Conservation (phyloP, 2,797 vertebrate genomes). For the Vipera ursinii region DNA sequence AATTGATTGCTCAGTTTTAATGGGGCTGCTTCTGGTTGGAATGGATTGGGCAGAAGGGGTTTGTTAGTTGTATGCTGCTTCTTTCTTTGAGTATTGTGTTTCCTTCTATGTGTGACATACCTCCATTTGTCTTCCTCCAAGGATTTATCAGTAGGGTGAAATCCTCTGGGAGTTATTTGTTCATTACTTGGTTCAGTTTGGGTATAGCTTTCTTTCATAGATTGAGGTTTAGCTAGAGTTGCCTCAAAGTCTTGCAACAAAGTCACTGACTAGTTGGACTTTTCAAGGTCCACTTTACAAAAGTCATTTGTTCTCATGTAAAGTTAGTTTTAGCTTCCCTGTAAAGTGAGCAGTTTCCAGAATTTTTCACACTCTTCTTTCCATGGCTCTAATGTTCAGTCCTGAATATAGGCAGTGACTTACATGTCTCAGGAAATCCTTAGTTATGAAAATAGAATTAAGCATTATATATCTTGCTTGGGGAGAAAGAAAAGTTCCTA, state of each 20-base stretch:
- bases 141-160: no score
- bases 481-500: background rate
- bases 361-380: background rate
- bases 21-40: no score
- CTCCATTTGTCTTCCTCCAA: no score
- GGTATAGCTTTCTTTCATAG: no score
- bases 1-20: no score
- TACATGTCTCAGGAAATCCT: background rate
- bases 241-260: background rate
- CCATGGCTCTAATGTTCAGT: background rate
- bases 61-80: no score
- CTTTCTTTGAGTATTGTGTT: no score
- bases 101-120: no score
- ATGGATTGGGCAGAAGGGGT: no score
- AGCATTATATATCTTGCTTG: background rate
- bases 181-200: no score
- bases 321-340: background rate
- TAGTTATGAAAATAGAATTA: conserved; percentile 2
- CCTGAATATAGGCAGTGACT: background rate
- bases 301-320: background rate
- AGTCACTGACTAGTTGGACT: background rate
- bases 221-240: no score
- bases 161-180: no score
- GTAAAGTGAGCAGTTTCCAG: background rate
- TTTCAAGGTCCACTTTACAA: background rate